These are phyloP conservation scores for Istiophorus platypterus DNA, from an alignment of 2,113 vertebrate genomes.

Conservation along the genomic window DNA sequence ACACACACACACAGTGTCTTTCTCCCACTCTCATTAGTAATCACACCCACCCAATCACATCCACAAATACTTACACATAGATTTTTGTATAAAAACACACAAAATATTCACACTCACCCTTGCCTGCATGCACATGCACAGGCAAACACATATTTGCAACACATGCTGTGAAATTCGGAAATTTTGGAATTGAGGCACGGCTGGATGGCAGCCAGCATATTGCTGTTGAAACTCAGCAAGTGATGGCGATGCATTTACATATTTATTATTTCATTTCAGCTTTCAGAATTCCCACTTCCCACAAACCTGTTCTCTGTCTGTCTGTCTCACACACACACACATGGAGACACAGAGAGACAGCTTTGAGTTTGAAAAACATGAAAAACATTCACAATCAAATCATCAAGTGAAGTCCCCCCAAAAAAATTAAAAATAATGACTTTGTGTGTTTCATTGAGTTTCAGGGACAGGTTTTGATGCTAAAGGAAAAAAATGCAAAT, in stretches of 20 bases:
- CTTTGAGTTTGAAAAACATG: constrained; percentile 41
- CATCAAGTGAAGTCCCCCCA: constrained; percentile 26
- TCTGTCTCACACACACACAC: neutral
- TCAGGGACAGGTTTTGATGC: constrained; percentile 41
- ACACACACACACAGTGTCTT: constrained; percentile 7
- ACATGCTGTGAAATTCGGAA: constrained; percentile 34
- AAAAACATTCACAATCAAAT: constrained; percentile 51
- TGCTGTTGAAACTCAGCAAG: constrained; percentile 57
- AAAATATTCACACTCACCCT: constrained; percentile 6
- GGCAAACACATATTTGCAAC: constrained; percentile 19
- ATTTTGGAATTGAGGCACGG: constrained; percentile 58
- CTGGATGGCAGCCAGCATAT: constrained; percentile 65
- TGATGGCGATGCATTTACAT: constrained; percentile 69
- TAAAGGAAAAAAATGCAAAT: constrained; percentile 39
- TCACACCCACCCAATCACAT: constrained; percentile 27
- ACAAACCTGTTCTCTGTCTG: constrained; percentile 8
- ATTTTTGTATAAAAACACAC: constrained; percentile 13
- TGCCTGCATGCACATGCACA: neutral
- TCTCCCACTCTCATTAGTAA: constrained; percentile 34
- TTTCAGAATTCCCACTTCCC: constrained; percentile 30
- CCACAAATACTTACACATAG: constrained; percentile 6
- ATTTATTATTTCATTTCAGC: constrained; percentile 71
- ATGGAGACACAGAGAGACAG: neutral
- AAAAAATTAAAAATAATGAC: neutral
- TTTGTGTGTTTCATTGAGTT: constrained; percentile 42